Evolutionary conservation across 2,888 invertebrate species (phyloP).

Genomic region (Sphaeridia pumilis): DNA sequence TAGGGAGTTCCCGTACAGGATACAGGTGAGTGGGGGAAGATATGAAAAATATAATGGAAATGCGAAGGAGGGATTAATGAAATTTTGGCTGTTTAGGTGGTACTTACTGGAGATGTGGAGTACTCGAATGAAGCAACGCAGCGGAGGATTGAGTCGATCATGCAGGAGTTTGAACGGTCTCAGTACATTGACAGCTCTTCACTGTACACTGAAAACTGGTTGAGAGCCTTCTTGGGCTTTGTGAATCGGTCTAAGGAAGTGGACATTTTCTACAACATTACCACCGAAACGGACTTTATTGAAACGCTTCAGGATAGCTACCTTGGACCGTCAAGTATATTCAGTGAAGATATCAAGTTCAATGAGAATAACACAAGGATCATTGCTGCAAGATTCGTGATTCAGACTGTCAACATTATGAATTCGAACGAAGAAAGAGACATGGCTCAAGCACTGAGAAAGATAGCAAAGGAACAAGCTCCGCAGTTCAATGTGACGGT

Average conservation of each 20-base stretch:
- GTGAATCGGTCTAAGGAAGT: constrained; percentile 43
- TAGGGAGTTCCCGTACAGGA: constrained; percentile 79
- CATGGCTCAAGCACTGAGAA: constrained; percentile 69
- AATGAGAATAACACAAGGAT: constrained; percentile 62
- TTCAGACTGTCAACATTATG: constrained; percentile 78
- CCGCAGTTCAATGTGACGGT: constrained; percentile 64
- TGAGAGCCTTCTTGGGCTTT: constrained; percentile 67
- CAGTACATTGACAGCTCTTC: constrained; percentile 43
- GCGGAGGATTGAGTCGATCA: constrained; percentile 63
- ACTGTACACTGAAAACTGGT: constrained; percentile 78
- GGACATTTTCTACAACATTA: constrained; percentile 51
- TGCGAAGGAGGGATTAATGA: not conserved
- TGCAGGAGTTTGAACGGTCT: constrained; percentile 59
- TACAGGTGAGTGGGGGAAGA: constrained; percentile 59
- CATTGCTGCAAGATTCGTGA: constrained; percentile 68
- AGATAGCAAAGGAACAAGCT: constrained; percentile 59
- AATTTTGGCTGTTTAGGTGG: constrained; percentile 48
- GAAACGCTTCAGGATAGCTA: constrained; percentile 59
- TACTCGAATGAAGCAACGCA: constrained; percentile 69
- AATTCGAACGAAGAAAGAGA: constrained; percentile 83
- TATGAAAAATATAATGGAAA: not conserved
- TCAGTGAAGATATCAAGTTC: constrained; percentile 71
- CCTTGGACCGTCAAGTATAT: constrained; percentile 41
- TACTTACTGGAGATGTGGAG: constrained; percentile 64
- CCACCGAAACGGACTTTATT: constrained; percentile 60